Evolutionary conservation across 2,797 vertebrate species (phyloP).

Genomic region (Molossus molossus): DNA sequence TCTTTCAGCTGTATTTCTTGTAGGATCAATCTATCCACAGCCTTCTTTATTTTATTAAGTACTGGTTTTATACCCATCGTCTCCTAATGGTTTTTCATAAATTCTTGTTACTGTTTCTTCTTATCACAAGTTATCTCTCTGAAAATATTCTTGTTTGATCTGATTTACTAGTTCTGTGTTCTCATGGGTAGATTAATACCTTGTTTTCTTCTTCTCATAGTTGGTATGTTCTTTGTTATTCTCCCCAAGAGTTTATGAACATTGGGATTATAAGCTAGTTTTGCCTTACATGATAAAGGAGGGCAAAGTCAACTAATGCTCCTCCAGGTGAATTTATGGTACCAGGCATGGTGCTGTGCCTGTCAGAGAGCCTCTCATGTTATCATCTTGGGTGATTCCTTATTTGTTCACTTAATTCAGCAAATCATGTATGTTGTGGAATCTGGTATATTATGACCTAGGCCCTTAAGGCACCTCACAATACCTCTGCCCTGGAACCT

Average conservation of each 20-base stretch:
- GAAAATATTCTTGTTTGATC: background rate
- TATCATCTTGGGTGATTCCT: background rate
- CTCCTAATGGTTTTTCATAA: background rate
- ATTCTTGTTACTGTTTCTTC: background rate
- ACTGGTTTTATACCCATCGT: background rate
- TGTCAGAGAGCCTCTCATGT: background rate
- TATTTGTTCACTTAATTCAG: background rate
- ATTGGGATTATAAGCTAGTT: background rate
- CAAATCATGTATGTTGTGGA: too few species aligned
- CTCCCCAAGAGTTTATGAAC: background rate
- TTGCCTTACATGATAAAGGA: background rate
- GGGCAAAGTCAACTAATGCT: background rate
- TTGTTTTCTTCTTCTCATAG: background rate
- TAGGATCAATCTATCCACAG: background rate
- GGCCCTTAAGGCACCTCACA: background rate
- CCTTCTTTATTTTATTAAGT: slow-evolving; percentile 36
- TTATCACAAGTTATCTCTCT: background rate
- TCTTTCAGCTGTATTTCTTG: slow-evolving; percentile 10
- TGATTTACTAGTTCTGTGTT: slow-evolving; percentile 23
- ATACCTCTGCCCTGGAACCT: background rate
- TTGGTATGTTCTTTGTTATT: background rate
- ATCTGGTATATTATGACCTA: background rate
- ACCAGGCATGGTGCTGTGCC: background rate
- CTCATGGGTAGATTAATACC: background rate
- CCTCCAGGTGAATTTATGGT: background rate